Evolutionary conservation across 2,888 invertebrate genomes (phyloP).

Genomic region (Lordiphosa andalusiaca): DNA sequence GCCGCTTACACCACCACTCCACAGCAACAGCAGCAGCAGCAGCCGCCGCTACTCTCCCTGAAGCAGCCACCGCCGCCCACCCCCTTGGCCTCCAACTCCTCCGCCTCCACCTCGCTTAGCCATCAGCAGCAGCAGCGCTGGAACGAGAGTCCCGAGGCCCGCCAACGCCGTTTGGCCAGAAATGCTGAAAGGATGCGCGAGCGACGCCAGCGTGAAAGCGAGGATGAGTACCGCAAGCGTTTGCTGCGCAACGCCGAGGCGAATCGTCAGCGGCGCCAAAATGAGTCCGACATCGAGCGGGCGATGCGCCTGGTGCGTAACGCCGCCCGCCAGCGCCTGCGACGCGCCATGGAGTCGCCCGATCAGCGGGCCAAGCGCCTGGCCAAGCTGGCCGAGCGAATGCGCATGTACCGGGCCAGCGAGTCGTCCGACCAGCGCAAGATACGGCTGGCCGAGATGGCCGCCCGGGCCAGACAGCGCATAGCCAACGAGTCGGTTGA

Average conservation of each 20-base stretch:
- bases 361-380: constrained; percentile 78
- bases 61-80: constrained; percentile 40
- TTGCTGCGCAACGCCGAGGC: constrained; percentile 79
- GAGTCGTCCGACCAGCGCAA: constrained; percentile 79
- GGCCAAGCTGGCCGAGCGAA: constrained; percentile 79
- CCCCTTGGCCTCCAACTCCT: constrained; percentile 56
- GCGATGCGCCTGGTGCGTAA: constrained; percentile 80
- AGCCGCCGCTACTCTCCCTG: constrained; percentile 6
- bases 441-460: constrained; percentile 79
- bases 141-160: constrained; percentile 80
- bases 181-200: constrained; percentile 81
- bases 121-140: constrained; percentile 74
- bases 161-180: constrained; percentile 79
- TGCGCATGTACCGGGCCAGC: constrained; percentile 79
- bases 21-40: constrained; percentile 56
- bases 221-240: constrained; percentile 79
- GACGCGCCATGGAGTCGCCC: constrained; percentile 80
- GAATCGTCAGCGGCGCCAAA: constrained; percentile 79
- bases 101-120: constrained; percentile 29
- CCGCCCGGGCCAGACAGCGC: constrained; percentile 78
- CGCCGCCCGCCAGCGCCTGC: constrained; percentile 79
- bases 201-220: constrained; percentile 79
- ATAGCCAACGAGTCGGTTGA: constrained; percentile 78
- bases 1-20: constrained; percentile 58
- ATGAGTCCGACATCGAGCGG: constrained; percentile 79